Evolutionary conservation across 2,113 vertebrate species (phyloP).

Genomic region (Brachyhypopomus occidentalis): DNA sequence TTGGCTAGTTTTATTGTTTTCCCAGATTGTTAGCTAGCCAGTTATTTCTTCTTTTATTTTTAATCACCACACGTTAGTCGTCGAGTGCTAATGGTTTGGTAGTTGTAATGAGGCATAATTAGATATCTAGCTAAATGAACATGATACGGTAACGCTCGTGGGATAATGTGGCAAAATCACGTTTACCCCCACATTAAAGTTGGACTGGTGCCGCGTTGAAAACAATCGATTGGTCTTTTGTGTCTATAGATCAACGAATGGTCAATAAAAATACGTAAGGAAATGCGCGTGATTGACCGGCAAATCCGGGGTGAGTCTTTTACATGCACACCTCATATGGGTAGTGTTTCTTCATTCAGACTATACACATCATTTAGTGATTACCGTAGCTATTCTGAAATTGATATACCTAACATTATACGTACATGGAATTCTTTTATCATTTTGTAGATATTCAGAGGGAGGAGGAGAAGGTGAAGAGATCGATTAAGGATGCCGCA

Average conservation of each 20-base stretch:
- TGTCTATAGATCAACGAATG: conserved; percentile 88
- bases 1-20: no score
- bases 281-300: conserved; percentile 94
- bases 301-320: conserved; percentile 89
- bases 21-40: no score
- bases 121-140: not conserved
- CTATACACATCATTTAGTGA: not conserved
- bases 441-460: conserved; percentile 87
- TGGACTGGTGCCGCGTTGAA: not conserved
- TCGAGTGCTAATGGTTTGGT: no score
- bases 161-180: not conserved
- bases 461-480: conserved; percentile 96
- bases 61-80: no score
- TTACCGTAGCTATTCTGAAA: not conserved
- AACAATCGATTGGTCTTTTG: not conserved
- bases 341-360: not conserved
- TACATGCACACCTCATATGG: not conserved
- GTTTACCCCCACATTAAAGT: not conserved
- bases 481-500: conserved; percentile 94
- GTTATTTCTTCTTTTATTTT: no score
- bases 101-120: no score
- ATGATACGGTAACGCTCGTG: not conserved
- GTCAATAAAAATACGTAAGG: conserved; percentile 93
- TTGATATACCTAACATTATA: not conserved
- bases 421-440: not conserved